phyloP scores from a whole-genome alignment of 2,797 vertebrate genomes.

The Lithobates sylvaticus region DNA sequence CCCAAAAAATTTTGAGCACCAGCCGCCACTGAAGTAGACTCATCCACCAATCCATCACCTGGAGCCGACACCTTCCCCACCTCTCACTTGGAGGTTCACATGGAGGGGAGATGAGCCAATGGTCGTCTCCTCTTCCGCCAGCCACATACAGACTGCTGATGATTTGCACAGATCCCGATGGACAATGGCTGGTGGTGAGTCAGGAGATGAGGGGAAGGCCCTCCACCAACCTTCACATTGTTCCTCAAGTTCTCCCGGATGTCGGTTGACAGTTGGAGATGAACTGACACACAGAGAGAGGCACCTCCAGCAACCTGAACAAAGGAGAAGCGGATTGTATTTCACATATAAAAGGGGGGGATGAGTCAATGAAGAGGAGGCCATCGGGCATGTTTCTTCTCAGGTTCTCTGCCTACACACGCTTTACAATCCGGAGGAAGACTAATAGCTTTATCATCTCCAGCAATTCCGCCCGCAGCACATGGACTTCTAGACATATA shows the following conservation, averaged over 20 bases:
- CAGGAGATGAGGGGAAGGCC: conserved; percentile 14
- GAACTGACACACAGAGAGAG: conserved; percentile 32
- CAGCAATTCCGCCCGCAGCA: conserved; percentile 9
- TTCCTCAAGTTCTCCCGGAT: conserved; percentile 36
- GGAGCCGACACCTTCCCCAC: not conserved
- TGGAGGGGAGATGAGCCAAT: conserved; percentile 49
- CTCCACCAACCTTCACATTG: conserved; percentile 43
- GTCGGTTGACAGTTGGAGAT: conserved; percentile 5
- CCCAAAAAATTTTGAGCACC: no score
- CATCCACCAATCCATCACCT: not conserved
- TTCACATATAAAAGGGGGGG: conserved; percentile 19
- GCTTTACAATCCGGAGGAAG: not conserved
- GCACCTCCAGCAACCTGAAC: conserved; percentile 25
- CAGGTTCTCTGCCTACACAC: conserved; percentile 35
- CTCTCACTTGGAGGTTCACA: conserved; percentile 9
- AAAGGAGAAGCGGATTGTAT: conserved; percentile 19
- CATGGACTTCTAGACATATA: conserved; percentile 40
- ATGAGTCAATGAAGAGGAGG: conserved; percentile 44
- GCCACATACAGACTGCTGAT: conserved; percentile 12
- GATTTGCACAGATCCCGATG: conserved; percentile 37
- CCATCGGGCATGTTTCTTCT: conserved; percentile 9
- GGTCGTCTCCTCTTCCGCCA: conserved; percentile 44
- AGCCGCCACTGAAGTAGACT: no score
- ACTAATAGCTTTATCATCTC: conserved; percentile 16
- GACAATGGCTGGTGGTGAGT: conserved; percentile 30